Evolutionary conservation across 1,140 invertebrate genomes (phyloP).

Genomic region (Drosophila bipectinata): DNA sequence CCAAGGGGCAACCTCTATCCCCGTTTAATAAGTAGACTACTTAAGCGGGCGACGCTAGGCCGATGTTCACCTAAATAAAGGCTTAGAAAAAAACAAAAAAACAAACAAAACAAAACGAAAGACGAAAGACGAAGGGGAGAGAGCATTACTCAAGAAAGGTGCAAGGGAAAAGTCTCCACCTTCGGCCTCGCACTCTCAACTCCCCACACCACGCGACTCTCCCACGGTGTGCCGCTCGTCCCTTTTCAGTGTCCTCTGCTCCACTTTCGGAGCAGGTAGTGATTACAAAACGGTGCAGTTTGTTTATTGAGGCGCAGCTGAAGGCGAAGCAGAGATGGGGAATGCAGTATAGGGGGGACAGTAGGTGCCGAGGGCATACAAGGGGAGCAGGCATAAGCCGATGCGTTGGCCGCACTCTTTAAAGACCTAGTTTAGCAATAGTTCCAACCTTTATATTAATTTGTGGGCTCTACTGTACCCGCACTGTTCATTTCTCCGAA

Average conservation of each 20-base stretch:
- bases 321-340: background rate
- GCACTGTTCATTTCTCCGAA: slow-evolving; percentile 6
- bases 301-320: slow-evolving; percentile 47
- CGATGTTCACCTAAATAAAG: slow-evolving; percentile 61
- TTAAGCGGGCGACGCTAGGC: slow-evolving; percentile 12
- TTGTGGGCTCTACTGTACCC: background rate
- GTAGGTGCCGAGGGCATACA: background rate
- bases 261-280: slow-evolving; percentile 66
- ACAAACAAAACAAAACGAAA: slow-evolving; percentile 17
- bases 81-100: slow-evolving; percentile 37
- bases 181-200: slow-evolving; percentile 16
- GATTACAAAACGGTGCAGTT: slow-evolving; percentile 67
- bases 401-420: slow-evolving; percentile 40
- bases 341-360: background rate
- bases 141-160: background rate
- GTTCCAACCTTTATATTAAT: background rate
- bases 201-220: background rate
- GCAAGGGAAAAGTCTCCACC: background rate
- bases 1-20: slow-evolving; percentile 13
- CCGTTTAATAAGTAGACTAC: slow-evolving; percentile 32
- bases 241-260: slow-evolving; percentile 45
- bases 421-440: background rate
- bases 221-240: background rate
- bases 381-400: slow-evolving; percentile 19
- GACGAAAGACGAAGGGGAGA: slow-evolving; percentile 2